These are phyloP conservation scores for Syngnathus scovelli DNA, from an alignment of 2,113 vertebrate species.

Conservation along the genomic window DNA sequence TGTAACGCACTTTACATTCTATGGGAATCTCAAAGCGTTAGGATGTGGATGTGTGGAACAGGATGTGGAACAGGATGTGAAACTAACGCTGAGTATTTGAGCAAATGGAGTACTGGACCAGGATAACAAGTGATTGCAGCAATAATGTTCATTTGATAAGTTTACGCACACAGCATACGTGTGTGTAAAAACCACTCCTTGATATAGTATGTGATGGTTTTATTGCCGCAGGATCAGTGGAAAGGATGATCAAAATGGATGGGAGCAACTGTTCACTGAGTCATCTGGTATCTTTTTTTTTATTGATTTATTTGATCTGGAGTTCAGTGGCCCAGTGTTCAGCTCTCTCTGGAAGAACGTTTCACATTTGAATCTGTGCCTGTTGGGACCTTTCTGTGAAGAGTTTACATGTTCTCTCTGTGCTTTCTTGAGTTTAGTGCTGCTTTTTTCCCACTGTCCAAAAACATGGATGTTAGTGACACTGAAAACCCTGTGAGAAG, in stretches of 20 bases:
- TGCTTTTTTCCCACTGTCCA: not conserved
- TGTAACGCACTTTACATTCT: too few species aligned
- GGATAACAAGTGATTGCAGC: not conserved
- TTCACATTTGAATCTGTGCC: not conserved
- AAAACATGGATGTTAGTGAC: not conserved
- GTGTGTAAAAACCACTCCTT: constrained; percentile 33
- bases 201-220: constrained; percentile 10
- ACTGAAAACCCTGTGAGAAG: not conserved
- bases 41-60: constrained; percentile 9
- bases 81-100: constrained; percentile 13
- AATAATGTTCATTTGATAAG: not conserved
- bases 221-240: not conserved
- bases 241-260: constrained; percentile 4
- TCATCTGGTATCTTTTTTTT: not conserved
- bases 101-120: not conserved
- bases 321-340: not conserved
- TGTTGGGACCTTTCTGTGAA: not conserved
- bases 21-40: too few species aligned
- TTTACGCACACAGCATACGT: not conserved
- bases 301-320: constrained; percentile 8
- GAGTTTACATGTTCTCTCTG: not conserved
- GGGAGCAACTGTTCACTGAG: constrained; percentile 11
- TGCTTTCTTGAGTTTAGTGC: not conserved
- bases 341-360: not conserved
- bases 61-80: constrained; percentile 23